phyloP scores from a whole-genome alignment of 2,888 invertebrate genomes.

The Lasioglossum leucozonium region DNA sequence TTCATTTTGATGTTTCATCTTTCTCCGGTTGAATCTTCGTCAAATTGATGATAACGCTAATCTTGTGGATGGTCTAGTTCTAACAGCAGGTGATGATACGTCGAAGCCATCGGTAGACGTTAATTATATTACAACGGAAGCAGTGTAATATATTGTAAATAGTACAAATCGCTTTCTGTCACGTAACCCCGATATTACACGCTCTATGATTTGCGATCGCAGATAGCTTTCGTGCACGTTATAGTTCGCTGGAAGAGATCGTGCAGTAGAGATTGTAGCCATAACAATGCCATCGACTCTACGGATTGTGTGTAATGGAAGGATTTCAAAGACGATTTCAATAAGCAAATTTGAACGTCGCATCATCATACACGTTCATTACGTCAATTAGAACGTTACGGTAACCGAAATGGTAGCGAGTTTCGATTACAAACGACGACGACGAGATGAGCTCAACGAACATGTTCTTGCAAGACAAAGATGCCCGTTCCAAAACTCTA shows the following conservation, averaged over 20 bases:
- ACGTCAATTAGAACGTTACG: slow-evolving; percentile 40
- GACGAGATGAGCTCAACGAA: not conserved
- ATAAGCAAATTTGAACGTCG: slow-evolving; percentile 21
- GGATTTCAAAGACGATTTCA: slow-evolving; percentile 35
- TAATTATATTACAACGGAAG: not conserved
- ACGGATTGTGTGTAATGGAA: not conserved
- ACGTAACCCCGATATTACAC: not conserved
- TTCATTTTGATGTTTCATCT: too few relatives aligned
- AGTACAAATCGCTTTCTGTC: not conserved
- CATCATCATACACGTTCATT: slow-evolving; percentile 33
- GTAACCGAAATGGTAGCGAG: slow-evolving; percentile 4
- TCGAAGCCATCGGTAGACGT: not conserved
- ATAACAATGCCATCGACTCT: slow-evolving; percentile 29
- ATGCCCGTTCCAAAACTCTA: slow-evolving; percentile 14
- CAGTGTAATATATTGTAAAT: not conserved
- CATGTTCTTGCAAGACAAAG: slow-evolving; percentile 27
- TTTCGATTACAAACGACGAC: slow-evolving; percentile 8
- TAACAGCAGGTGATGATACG: not conserved
- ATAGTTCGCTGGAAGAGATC: slow-evolving; percentile 33
- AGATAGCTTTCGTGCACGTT: slow-evolving; percentile 7
- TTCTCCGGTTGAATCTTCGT: too few relatives aligned
- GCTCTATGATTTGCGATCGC: not conserved
- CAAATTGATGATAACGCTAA: not conserved
- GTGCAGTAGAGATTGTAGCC: not conserved
- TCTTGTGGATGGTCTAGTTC: not conserved